Base-by-base conservation (phyloP, 2,113 vertebrate species). In the Polyodon spathula region DNA sequence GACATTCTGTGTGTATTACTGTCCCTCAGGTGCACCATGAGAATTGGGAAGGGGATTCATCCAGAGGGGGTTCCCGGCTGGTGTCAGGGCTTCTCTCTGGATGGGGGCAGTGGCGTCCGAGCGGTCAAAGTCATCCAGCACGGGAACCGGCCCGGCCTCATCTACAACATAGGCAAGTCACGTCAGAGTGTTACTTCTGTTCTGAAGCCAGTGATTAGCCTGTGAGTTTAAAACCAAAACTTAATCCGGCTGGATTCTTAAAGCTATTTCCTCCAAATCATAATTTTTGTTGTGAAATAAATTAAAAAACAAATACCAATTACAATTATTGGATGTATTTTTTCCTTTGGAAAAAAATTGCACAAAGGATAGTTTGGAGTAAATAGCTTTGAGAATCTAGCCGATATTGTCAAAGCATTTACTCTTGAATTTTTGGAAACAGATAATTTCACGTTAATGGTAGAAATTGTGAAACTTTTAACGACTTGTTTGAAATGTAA, bases 11-110 rank as follows among this genome's bases (percentile, higher is more conserved):
- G 10, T 74, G 67, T 66, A 59, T 39, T 63, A 69, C 40, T 66
- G 56, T 1, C 46, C 59, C 12, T 15, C 69, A 99, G 96, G 56
- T 99, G 96, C 64, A 98, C 96, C 0, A 99, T 99, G 96, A 72
- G 95, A n/a, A 79, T 97, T 8, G 96, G 96, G 14, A 97, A 76
- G 73, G 95, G 93, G 10, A 97, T 95, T 68, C 95, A 98, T 68
- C 93, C 93, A 0, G 93, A 97, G 37, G 92, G 91, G 0, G 88
- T 92, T 75, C 95, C 96, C 0, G 95, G 94, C 62, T 99, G 96
- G 96, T 99, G 96, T 69, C 95, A 99, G 81, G 92, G 88, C 3
- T 99, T 98, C 75, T 99, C 96, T 11, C 75, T 97, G 78, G 95
- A 99, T 38, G 95, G 96, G 39, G 96, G 96, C 0, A 94, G 90